Conservation (phyloP, 2,888 invertebrate genomes). For the Platycheirus rosarum region DNA sequence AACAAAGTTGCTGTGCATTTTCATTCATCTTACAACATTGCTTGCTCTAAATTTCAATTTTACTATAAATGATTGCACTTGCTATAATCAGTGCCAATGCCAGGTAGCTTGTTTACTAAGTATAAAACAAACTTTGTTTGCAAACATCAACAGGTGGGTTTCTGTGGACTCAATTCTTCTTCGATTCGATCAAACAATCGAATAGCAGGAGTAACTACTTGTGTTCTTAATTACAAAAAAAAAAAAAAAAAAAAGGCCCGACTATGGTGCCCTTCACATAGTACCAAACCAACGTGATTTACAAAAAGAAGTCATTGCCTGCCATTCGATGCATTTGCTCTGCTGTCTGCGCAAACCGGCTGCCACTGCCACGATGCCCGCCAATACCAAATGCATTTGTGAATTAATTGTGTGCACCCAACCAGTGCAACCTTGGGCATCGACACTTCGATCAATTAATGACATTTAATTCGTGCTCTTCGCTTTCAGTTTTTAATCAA, state of each 20-base stretch:
- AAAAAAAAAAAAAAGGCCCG: not conserved
- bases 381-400: conserved; percentile 56
- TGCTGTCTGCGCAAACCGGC: not conserved
- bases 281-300: conserved; percentile 3
- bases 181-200: conserved; percentile 1
- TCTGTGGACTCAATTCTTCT: conserved; percentile 13
- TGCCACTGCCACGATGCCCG: not conserved
- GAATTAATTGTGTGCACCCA: conserved; percentile 31
- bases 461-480: conserved; percentile 16
- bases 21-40: not conserved
- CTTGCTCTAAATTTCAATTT: not conserved
- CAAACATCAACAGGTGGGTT: conserved; percentile 48
- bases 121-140: conserved; percentile 1
- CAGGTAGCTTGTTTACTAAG: not conserved
- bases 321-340: conserved; percentile 46
- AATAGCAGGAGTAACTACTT: not conserved
- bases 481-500: conserved; percentile 8
- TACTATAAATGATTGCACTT: not conserved
- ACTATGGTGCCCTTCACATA: conserved; percentile 45
- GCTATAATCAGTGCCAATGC: conserved; percentile 45
- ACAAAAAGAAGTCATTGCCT: conserved; percentile 28
- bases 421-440: conserved; percentile 53
- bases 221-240: conserved; percentile 10
- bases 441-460: conserved; percentile 44
- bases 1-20: too few relatives aligned